These are phyloP conservation scores for Scylla paramamosain DNA, from an alignment of 1,140 invertebrate species.

Conservation along the genomic window DNA sequence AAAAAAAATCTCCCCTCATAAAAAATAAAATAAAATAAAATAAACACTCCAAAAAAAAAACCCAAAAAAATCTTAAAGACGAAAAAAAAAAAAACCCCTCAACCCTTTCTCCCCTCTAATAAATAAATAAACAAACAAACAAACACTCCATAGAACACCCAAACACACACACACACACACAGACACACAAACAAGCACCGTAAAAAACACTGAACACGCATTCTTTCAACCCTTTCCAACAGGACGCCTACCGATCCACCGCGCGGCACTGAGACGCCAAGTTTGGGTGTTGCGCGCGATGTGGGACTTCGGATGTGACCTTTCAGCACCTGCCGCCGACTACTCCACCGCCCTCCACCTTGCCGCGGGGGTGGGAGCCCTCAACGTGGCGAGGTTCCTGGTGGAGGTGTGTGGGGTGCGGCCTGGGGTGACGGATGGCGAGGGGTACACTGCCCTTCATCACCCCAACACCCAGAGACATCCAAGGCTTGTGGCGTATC, in stretches of 20 bases:
- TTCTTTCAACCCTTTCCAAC: too few relatives aligned
- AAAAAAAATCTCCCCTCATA: too few relatives aligned
- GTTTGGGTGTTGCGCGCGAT: background rate
- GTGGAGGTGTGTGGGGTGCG: background rate
- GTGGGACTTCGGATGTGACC: background rate
- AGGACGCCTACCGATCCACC: background rate
- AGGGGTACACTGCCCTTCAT: background rate
- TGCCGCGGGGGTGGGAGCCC: background rate
- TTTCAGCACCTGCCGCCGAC: background rate
- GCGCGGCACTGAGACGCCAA: background rate
- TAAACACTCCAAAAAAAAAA: too few relatives aligned
- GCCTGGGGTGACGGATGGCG: background rate
- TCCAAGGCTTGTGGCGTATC: background rate
- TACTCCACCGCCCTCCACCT: background rate
- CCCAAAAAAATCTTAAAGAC: too few relatives aligned
- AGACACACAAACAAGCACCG: too few relatives aligned
- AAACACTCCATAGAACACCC: too few relatives aligned
- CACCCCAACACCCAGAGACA: slow-evolving; percentile 8
- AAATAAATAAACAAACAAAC: too few relatives aligned
- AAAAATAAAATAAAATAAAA: too few relatives aligned
- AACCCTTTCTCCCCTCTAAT: too few relatives aligned
- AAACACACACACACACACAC: too few relatives aligned
- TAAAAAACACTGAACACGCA: too few relatives aligned
- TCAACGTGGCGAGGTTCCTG: background rate
- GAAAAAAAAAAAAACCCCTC: too few relatives aligned